Base-by-base conservation (phyloP, 2,113 vertebrate species). In the Ornithorhynchus anatinus region DNA sequence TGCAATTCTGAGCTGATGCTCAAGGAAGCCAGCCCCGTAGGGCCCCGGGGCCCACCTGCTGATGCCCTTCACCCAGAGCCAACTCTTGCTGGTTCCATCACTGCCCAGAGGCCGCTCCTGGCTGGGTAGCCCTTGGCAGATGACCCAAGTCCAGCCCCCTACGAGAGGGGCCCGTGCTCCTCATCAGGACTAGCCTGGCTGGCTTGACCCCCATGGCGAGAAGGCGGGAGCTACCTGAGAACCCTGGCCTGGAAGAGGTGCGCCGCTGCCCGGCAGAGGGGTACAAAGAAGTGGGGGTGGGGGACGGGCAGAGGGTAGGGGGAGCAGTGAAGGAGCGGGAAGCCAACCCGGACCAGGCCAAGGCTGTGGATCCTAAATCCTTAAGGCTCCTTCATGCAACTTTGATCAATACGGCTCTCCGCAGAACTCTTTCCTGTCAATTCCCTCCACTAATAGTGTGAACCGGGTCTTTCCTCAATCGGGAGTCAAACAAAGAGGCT, bases 361-460 rank as follows among this genome's bases (percentile, higher is more conserved):
- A 7, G 20, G 8, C 42, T 16, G 39, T 39, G 31, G 20, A 5
- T n/a, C 19, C 22, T 62, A n/a, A 13, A 17, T 20, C 9, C 38
- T 36, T 59, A 15, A 48, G 44, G 20, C 29, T 37, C 23, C 60
- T 64, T 51, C 68, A 44, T 50, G 45, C 59, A 42, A 64, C 42
- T 57, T 66, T 64, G 25, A 59, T 32, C 66, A 61, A 79, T 25
- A 20, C 23, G 43, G 72, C 78, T 52, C 19, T n/a, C 44, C 9
- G n/a, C n/a, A 44, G 12, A 10, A 12, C 14, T 7, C 42, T 10
- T 10, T 15, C 15, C 39, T 62, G 27, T 35, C 53, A 32, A 61
- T 16, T 50, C 39, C 43, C 15, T 17, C 12, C 19, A 11, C 37
- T 53, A 40, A 50, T 27, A 23, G 51, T 32, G 50, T 22, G 36